Evolutionary conservation across 2,113 vertebrate genomes (phyloP), one percentile per base, ranked within the genome.

Genomic region (Podocnemis expansa): DNA sequence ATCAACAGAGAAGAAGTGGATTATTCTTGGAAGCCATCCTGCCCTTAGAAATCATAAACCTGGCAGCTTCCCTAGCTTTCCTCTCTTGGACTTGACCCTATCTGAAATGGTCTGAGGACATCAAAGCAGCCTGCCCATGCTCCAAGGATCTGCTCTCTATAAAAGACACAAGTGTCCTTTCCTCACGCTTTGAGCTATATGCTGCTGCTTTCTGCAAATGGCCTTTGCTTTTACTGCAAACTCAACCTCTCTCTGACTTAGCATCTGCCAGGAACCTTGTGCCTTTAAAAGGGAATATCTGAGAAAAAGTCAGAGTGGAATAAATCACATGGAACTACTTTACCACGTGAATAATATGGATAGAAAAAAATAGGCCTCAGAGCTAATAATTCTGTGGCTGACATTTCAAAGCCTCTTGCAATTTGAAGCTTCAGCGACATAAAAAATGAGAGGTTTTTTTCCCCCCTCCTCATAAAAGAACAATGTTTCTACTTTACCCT

Each of bases 1-100:
- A 54, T 82, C 87, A 82, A 34, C 17, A 63, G 84, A 91, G 70
- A 84, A 9, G 78, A 52, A 89, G 75, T 27, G 34, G 25, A 6
- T 88, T 96, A 43, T 96, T 96, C 91, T 63, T 96, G 87, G 94
- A 85, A 45, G 43, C 76, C 47, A 45, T 75, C n/a, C 91, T 92
- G 88, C 85, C 86, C 88, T 91, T 93, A 76, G 93, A 95, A 96
- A 73, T 94, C 91, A 84, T 5, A 92, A 93, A 45, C 5, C 88
- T 95, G 95, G 95, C 94, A 96, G 89, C 94, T 85, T 24, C n/a
- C 49, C 55, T 54, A 82, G 52, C 84, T 78, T 31, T 87, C 67
- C n/a, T 29, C 10, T 7, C 87, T 86, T 88, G 91, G 89, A 22
- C 1, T 0, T 1, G 2, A 91, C 58, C 82, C 60, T 95, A 54